phyloP scores from a whole-genome alignment of 2,888 invertebrate genomes.

The Anodontia alba region DNA sequence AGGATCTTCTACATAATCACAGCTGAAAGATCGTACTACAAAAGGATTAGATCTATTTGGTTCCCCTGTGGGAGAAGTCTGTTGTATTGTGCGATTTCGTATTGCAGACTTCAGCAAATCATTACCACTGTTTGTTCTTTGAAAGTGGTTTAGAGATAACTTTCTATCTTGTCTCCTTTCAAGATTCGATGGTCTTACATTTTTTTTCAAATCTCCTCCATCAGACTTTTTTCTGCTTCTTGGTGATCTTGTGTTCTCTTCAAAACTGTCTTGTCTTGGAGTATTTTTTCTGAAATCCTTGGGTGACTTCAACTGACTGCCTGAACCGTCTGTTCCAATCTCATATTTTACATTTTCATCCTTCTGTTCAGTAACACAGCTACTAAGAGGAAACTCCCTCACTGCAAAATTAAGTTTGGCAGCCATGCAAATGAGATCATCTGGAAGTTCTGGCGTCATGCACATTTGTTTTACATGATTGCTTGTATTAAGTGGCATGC shows the following conservation, averaged over 20 bases:
- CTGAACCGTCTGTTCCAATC: not conserved
- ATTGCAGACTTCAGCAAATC: not conserved
- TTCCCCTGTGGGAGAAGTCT: not conserved
- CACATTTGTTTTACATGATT: not conserved
- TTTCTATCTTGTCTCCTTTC: not conserved
- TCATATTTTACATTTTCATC: not conserved
- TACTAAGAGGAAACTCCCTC: conserved; percentile 76
- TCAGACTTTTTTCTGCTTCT: not conserved
- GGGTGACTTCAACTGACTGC: not conserved
- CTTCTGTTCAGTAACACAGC: conserved; percentile 46
- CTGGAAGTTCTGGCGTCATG: conserved; percentile 18
- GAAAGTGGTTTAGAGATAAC: not conserved
- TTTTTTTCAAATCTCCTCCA: not conserved
- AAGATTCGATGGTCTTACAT: not conserved
- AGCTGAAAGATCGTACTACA: not conserved
- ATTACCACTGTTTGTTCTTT: conserved; percentile 1
- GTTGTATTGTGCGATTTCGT: not conserved
- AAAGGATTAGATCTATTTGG: not conserved
- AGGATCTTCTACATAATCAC: not conserved
- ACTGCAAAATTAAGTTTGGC: conserved; percentile 62
- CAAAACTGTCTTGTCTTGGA: not conserved
- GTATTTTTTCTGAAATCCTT: not conserved
- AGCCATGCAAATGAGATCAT: conserved; percentile 46
- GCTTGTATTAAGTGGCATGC: not conserved
- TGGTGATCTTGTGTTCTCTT: not conserved